phyloP scores from a whole-genome alignment of 2,797 vertebrate species.

The Iguana delicatissima region DNA sequence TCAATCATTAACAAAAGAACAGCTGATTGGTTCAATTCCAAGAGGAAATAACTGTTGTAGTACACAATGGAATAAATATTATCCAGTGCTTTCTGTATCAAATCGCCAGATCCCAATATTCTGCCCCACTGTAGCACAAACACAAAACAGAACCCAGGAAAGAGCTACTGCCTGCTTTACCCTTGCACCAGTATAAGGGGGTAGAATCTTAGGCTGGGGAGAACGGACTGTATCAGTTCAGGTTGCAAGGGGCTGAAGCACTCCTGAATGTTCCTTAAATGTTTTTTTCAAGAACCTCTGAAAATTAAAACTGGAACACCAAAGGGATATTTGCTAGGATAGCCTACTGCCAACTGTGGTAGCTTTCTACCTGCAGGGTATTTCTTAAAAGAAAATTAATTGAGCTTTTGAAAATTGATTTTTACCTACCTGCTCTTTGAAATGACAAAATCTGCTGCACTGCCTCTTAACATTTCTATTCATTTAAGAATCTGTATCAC shows the following conservation, averaged over 20 bases:
- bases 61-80: neutral
- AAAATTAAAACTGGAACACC: neutral
- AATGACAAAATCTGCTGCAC: neutral
- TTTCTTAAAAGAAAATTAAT: too few species aligned
- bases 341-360: neutral
- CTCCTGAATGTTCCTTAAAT: neutral
- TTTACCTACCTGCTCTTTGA: neutral
- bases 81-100: neutral
- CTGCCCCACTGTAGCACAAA: neutral
- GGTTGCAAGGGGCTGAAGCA: too few species aligned
- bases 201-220: neutral
- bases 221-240: neutral
- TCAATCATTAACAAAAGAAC: too few species aligned
- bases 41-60: neutral
- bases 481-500: too few species aligned
- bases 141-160: neutral
- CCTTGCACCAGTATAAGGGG: neutral
- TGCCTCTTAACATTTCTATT: neutral
- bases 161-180: neutral
- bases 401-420: neutral
- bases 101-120: neutral
- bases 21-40: neutral
- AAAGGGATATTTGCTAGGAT: neutral
- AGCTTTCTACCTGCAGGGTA: too few species aligned
- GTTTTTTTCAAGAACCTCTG: neutral